Evolutionary conservation across 2,113 vertebrate species (phyloP).

Genomic region (Oncorhynchus kisutch): DNA sequence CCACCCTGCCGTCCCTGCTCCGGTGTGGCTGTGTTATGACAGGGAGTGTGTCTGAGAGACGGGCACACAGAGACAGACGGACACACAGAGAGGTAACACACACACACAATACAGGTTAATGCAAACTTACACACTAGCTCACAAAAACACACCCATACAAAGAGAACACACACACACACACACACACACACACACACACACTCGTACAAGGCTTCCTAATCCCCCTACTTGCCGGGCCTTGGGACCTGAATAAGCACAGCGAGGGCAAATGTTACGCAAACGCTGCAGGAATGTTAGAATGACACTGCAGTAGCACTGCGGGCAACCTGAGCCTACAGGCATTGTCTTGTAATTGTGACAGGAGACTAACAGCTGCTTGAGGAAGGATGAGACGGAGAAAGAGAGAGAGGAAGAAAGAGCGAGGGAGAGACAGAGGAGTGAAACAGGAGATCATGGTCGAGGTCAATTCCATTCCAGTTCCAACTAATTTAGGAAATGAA

Average conservation of each 20-base stretch:
- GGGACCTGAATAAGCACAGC: slow-evolving; percentile 71
- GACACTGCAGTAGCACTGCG: slow-evolving; percentile 42
- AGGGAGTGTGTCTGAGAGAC: slow-evolving; percentile 57
- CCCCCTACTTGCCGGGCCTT: slow-evolving; percentile 48
- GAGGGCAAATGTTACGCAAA: slow-evolving; percentile 51
- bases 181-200: slow-evolving; percentile 17
- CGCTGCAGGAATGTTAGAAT: slow-evolving; percentile 51
- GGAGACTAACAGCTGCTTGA: slow-evolving; percentile 62
- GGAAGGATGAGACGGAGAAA: slow-evolving; percentile 4
- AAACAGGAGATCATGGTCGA: background rate
- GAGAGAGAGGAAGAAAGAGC: slow-evolving; percentile 9
- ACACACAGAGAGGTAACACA: background rate
- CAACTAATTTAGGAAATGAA: slow-evolving; percentile 41
- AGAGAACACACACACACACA: slow-evolving; percentile 10
- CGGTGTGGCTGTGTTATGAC: slow-evolving; percentile 58
- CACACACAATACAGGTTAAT: background rate
- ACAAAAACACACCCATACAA: background rate
- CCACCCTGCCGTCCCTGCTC: slow-evolving; percentile 28
- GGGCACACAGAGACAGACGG: background rate
- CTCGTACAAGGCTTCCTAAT: slow-evolving; percentile 33
- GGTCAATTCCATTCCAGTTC: slow-evolving; percentile 12
- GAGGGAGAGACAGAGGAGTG: slow-evolving; percentile 9
- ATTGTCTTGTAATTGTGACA: slow-evolving; percentile 47
- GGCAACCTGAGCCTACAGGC: slow-evolving; percentile 52
- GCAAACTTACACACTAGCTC: background rate